phyloP scores from a whole-genome alignment of 2,797 vertebrate species.

The Danio tinwini region DNA sequence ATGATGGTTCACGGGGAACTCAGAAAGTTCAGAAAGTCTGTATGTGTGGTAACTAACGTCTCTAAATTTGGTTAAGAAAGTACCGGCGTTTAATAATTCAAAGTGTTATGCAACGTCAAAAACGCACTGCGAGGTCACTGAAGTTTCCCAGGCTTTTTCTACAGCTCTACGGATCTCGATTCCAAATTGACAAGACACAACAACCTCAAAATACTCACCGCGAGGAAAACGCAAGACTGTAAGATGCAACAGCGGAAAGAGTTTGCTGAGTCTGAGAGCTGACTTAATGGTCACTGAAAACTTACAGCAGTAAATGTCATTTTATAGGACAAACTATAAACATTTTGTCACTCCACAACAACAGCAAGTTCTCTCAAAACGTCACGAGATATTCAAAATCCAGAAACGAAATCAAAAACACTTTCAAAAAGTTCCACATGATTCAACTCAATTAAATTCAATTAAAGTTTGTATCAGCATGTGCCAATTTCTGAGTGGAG shows the following conservation, averaged over 20 bases:
- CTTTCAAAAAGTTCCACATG: too few relatives aligned
- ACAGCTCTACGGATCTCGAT: background rate
- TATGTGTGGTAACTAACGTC: background rate
- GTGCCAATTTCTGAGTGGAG: background rate
- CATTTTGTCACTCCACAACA: too few relatives aligned
- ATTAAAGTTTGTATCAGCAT: background rate
- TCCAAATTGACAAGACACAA: background rate
- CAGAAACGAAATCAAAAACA: too few relatives aligned
- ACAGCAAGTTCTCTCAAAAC: too few relatives aligned
- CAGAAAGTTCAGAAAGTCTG: slow-evolving; percentile 19
- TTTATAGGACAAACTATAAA: too few relatives aligned
- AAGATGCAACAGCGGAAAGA: background rate
- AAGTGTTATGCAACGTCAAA: slow-evolving; percentile 13
- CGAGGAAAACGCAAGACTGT: background rate
- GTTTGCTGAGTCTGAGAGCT: background rate
- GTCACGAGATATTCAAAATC: too few relatives aligned
- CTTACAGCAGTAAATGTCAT: background rate
- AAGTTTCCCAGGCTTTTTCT: background rate
- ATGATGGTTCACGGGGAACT: background rate
- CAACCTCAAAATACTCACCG: background rate
- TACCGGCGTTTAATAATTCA: slow-evolving; percentile 29
- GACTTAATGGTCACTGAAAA: background rate
- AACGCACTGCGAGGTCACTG: background rate
- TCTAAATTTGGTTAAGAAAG: slow-evolving; percentile 16
- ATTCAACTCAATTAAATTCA: too few relatives aligned